phyloP scores from a whole-genome alignment of 2,113 vertebrate species.

The Melanerpes formicivorus region DNA sequence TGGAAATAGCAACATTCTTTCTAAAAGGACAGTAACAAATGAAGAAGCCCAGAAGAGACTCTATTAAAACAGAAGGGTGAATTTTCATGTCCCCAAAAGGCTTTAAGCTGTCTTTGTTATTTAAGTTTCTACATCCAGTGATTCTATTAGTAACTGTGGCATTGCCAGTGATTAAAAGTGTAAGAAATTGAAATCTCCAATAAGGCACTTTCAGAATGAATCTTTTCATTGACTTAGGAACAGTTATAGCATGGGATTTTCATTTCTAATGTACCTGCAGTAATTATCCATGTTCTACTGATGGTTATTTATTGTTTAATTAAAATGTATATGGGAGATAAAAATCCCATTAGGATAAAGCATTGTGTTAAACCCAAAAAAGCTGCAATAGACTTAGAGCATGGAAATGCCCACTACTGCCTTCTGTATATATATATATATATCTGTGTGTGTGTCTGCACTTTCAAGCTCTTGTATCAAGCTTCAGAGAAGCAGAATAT shows the following conservation, averaged over 20 bases:
- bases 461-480: neutral
- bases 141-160: neutral
- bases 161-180: neutral
- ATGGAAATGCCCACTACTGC: neutral
- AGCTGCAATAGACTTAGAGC: neutral
- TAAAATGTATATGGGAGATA: neutral
- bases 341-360: conserved; percentile 22
- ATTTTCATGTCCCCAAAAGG: neutral
- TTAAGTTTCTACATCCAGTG: neutral
- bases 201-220: neutral
- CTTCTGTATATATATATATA: neutral
- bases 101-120: neutral
- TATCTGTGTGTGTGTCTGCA: neutral
- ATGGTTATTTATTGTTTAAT: conserved; percentile 55
- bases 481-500: neutral
- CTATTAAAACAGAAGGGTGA: neutral
- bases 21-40: neutral
- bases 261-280: neutral
- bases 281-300: conserved; percentile 17
- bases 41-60: neutral
- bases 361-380: neutral
- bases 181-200: neutral
- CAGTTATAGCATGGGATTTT: neutral
- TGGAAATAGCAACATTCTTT: neutral
- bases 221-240: conserved; percentile 1